Base-by-base conservation (phyloP, 2,113 vertebrate genomes). In the Dasyornis broadbenti region DNA sequence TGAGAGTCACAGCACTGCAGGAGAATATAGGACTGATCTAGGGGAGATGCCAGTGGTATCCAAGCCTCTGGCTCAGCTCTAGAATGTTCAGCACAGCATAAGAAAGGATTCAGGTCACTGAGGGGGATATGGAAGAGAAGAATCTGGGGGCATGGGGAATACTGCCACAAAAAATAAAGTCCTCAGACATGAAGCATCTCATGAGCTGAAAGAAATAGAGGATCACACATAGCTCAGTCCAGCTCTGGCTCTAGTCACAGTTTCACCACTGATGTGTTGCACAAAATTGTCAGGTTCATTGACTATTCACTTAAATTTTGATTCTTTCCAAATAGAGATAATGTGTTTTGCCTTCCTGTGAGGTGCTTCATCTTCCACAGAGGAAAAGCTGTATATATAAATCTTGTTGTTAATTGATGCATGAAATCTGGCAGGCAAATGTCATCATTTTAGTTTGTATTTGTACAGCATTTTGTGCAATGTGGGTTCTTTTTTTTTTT, bases 11-110 rank as follows among this genome's bases (percentile, higher is more conserved):
- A 12, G 33, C 15, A 5, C 39, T 35, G 21, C 5, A 8, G 31
- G 16, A 24, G 8, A 3, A 5, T 4, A 5, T 5, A 8, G 23
- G 18, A 35, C 33, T 1, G 49, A 45, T 63, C 31, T 45, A 21
- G 30, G 19, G 45, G 16, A 80, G 24, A 22, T 0, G 1, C 10
- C 49, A 13, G 20, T 0, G 16, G 17, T 5, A 11, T 30, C 31
- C 0, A 1, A 53, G 11, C 23, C 27, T 37, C 49, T 30, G 47
- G 57, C 7, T 22, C 49, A 9, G 35, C 44, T 26, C 8, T 2
- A 4, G 6, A 11, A 11, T 1, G 0, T 37, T 82, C 49, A 40
- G 28, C 37, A 30, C 20, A 17, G 14, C 4, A 0, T 7, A 42
- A 72, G n/a, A 23, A 59, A 78, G 35, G 24, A 44, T 33, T 15